Evolutionary conservation across 2,113 vertebrate genomes (phyloP), one percentile per base, ranked within the genome.

Genomic region (Okapia johnstoni): DNA sequence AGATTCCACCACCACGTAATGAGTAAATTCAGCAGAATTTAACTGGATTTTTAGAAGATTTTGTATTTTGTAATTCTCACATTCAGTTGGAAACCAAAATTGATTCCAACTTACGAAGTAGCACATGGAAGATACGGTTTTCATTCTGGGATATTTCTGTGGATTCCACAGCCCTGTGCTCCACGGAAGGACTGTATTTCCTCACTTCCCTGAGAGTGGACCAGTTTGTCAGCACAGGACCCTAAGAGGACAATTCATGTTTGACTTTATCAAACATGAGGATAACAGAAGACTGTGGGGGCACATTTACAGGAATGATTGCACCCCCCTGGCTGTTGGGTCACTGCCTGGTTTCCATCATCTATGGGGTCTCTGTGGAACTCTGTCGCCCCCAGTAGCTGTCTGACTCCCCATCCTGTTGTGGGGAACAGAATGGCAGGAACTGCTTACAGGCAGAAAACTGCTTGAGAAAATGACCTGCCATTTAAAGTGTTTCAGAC

Each of bases 301-400:
- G n/a, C 54, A 43, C 2, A 43, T 15, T 46, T 12, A 48, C 14
- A 36, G 48, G 4, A 46, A 5, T 1, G n/a, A 3, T 3, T 16
- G 21, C 9, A 10, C 13, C n/a, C 30, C 50, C 6, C 48, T 33
- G 6, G 19, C 0, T 61, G 6, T n/a, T 33, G 55, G 70, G 23
- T 58, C 1, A 16, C 46, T 9, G 63, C 2, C 84, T 63, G 55
- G 3, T 28, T 73, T 16, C 40, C 8, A 11, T 19, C 30, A 28
- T 40, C n/a, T 8, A 0, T 2, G 52, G 15, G 48, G 16, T 95
- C 76, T 16, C 1, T 2, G 25, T 28, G 0, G 17, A 88, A 17
- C 14, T 33, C 28, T 1, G 55, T 15, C 0, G 0, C 0, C 19
- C 26, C 0, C 0, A 4, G 3, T 11, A 19, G 23, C 36, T 30